A percentile compares a stretch with the other conserved stretches of the same genome.
phyloP scores from a whole-genome alignment of 2,888 invertebrate species.

The Bhutanitis thaidina region DNA sequence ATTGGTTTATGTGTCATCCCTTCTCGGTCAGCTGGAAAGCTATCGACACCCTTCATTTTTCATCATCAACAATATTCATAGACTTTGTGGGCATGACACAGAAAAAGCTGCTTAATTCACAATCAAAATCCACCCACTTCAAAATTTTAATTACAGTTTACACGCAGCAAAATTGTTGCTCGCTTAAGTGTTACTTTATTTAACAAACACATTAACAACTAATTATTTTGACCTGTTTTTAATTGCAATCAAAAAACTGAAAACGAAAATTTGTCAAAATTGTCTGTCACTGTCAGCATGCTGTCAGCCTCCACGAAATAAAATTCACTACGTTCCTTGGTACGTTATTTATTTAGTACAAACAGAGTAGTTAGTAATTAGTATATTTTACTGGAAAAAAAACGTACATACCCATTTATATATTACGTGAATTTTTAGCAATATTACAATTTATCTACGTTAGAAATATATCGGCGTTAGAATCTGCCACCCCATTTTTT shows the following conservation, averaged over 20 bases:
- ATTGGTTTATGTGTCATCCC: constrained; percentile 85
- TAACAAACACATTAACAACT: constrained; percentile 24
- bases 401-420: no score
- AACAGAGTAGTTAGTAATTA: no score
- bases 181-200: constrained; percentile 6
- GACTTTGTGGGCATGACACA: constrained; percentile 65
- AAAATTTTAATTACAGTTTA: constrained; percentile 18
- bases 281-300: constrained; percentile 51
- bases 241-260: constrained; percentile 36
- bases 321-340: constrained; percentile 25
- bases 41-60: constrained; percentile 82
- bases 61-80: constrained; percentile 61
- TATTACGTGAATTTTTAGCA: no score
- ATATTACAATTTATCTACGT: no score
- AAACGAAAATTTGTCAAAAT: constrained; percentile 57
- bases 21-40: constrained; percentile 65
- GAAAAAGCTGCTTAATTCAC: constrained; percentile 40
- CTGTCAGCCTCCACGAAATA: constrained; percentile 55
- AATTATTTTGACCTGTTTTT: constrained; percentile 36
- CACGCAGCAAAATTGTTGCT: not conserved
- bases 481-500: no score
- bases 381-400: no score
- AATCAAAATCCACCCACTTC: constrained; percentile 70
- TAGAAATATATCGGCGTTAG: no score
- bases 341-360: no score